These are phyloP conservation scores for Siniperca scherzeri DNA, from an alignment of 2,797 vertebrate species.

Conservation along the genomic window DNA sequence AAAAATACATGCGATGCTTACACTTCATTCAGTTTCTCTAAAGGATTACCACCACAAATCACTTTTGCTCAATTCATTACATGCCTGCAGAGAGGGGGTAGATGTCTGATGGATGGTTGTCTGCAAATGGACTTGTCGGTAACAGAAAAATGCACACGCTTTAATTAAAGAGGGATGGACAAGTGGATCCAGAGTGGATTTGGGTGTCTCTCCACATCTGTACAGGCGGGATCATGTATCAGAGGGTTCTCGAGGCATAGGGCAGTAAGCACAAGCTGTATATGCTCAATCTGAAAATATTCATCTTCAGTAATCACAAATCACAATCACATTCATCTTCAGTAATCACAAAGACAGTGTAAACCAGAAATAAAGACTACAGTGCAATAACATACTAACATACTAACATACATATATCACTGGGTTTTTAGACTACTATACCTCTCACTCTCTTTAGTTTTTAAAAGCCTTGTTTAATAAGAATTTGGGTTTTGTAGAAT, in stretches of 20 bases:
- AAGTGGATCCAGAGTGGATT: conserved; percentile 74
- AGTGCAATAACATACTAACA: background rate
- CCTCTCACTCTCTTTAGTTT: no score
- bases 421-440: no score
- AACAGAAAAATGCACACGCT: conserved; percentile 83
- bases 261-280: conserved; percentile 12
- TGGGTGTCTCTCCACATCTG: conserved; percentile 68
- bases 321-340: background rate
- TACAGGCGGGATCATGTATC: conserved; percentile 53
- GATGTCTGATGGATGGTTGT: conserved; percentile 85
- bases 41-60: conserved; percentile 84
- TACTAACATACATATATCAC: no score
- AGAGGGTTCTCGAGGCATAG: conserved; percentile 34
- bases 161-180: conserved; percentile 85
- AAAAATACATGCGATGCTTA: conserved; percentile 81
- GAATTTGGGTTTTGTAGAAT: background rate
- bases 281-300: conserved; percentile 6
- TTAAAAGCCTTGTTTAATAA: background rate
- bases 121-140: conserved; percentile 84
- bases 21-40: conserved; percentile 79
- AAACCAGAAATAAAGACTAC: background rate
- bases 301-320: background rate
- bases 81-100: conserved; percentile 76
- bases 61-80: conserved; percentile 84
- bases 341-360: conserved; percentile 17